These are phyloP conservation scores for Chaenogobius annularis DNA, from an alignment of 2,113 vertebrate genomes.

Conservation along the genomic window DNA sequence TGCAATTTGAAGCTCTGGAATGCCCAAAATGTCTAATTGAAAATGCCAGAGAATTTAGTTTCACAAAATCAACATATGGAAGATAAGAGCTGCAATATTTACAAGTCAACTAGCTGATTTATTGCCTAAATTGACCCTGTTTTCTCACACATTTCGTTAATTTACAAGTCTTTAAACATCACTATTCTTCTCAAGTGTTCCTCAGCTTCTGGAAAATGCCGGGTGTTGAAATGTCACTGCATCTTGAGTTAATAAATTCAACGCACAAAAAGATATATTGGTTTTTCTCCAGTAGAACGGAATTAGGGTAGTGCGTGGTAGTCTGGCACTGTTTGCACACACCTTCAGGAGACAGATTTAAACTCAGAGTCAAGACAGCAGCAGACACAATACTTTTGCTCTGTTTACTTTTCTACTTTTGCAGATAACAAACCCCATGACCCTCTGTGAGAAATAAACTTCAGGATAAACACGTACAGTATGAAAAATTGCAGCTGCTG, in stretches of 20 bases:
- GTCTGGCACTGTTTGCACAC: neutral
- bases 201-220: neutral
- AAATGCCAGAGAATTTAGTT: neutral
- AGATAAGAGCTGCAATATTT: neutral
- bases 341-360: neutral
- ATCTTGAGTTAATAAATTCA: slow-evolving; percentile 1
- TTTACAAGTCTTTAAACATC: neutral
- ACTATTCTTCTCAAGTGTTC: neutral
- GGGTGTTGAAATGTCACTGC: neutral
- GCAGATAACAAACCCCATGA: slow-evolving; percentile 15
- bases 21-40: neutral
- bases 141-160: neutral
- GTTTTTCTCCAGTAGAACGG: neutral
- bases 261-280: slow-evolving; percentile 8
- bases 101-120: neutral
- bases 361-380: neutral
- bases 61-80: neutral
- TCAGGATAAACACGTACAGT: neutral
- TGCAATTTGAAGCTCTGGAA: neutral
- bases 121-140: neutral
- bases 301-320: slow-evolving; percentile 1
- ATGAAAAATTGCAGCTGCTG: slow-evolving; percentile 11
- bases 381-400: neutral
- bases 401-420: neutral
- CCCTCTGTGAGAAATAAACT: slow-evolving; percentile 15